These are phyloP conservation scores for Girardia tigrina DNA, from an alignment of 2,888 invertebrate genomes.

Conservation along the genomic window DNA sequence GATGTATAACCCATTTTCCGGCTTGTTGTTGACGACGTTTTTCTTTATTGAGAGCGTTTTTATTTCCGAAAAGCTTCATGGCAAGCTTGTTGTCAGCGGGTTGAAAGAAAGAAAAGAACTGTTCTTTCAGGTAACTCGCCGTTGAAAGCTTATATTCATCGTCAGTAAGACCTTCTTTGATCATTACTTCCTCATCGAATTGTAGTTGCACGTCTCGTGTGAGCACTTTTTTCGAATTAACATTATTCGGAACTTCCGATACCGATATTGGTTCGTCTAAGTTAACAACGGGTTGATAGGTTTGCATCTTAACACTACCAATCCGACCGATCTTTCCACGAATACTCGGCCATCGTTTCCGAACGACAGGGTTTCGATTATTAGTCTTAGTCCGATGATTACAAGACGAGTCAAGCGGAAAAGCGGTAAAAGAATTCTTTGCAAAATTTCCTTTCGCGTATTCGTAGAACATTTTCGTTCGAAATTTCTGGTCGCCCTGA, in stretches of 20 bases:
- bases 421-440: background rate
- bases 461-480: background rate
- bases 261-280: background rate
- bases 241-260: background rate
- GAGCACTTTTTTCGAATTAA: background rate
- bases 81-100: conserved; percentile 98
- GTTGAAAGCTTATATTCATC: background rate
- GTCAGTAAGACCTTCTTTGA: conserved; percentile 15
- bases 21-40: conserved; percentile 89
- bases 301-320: background rate
- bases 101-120: conserved; percentile 63
- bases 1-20: conserved; percentile 97
- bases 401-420: background rate
- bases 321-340: conserved; percentile 13
- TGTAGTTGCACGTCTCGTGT: conserved; percentile 3
- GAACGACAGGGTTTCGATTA: background rate
- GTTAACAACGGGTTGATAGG: background rate
- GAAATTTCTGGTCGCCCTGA: background rate
- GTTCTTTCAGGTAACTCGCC: conserved; percentile 43
- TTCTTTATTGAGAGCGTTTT: conserved; percentile 95
- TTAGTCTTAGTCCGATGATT: background rate
- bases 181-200: conserved; percentile 26
- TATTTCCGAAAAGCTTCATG: conserved; percentile 96
- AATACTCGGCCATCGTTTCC: conserved; percentile 27
- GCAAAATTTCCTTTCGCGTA: background rate